A percentile compares a stretch with the other conserved stretches of the same genome.
These are phyloP conservation scores for Microplitis demolitor DNA, from an alignment of 1,140 invertebrate species.

Conservation along the genomic window DNA sequence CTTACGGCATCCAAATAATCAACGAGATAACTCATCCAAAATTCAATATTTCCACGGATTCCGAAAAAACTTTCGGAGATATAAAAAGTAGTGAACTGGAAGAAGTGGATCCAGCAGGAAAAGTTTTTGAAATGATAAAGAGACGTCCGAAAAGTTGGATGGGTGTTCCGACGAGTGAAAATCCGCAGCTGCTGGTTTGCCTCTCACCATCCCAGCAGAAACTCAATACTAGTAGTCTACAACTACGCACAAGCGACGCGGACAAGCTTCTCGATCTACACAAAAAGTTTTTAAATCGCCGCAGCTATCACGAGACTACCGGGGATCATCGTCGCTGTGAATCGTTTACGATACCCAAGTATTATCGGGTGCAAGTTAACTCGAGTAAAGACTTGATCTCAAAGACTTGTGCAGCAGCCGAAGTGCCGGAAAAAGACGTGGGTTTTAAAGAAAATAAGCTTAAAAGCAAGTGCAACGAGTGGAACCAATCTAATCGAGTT, in stretches of 20 bases:
- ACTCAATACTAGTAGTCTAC: conserved; percentile 46
- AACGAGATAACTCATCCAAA: conserved; percentile 68
- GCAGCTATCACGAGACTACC: conserved; percentile 62
- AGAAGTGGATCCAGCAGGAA: conserved; percentile 35
- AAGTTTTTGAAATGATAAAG: conserved; percentile 40
- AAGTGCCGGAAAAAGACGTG: neutral
- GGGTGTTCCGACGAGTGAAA: conserved; percentile 63
- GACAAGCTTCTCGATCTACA: conserved; percentile 71
- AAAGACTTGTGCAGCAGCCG: no score
- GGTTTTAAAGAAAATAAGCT: conserved; percentile 15
- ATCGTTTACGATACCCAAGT: conserved; percentile 43
- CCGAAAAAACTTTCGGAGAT: conserved; percentile 35
- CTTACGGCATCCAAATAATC: conserved; percentile 68
- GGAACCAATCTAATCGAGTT: conserved; percentile 9
- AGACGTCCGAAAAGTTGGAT: conserved; percentile 62
- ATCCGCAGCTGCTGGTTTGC: conserved; percentile 69
- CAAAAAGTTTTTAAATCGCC: conserved; percentile 69
- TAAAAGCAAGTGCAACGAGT: conserved; percentile 22
- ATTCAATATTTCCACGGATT: conserved; percentile 63
- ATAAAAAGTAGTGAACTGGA: neutral
- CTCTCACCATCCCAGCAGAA: conserved; percentile 73
- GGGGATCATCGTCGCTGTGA: conserved; percentile 31
- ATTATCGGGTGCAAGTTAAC: conserved; percentile 36
- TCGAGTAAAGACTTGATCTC: neutral
- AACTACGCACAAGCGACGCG: conserved; percentile 50